These are phyloP conservation scores for Pachypsylla venusta DNA, from an alignment of 1,140 invertebrate genomes.

Conservation along the genomic window DNA sequence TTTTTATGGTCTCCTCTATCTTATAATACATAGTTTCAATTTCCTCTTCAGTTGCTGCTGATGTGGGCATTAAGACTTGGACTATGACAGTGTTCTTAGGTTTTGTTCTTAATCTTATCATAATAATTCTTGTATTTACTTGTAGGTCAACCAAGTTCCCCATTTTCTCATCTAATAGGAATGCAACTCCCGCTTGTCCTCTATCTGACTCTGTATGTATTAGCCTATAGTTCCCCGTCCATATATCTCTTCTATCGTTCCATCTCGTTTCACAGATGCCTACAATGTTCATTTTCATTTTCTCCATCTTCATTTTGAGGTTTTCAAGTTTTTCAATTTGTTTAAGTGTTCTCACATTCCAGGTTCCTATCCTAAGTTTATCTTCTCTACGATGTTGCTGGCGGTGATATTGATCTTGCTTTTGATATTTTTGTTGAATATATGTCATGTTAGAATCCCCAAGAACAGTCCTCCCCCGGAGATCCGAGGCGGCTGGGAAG, in stretches of 20 bases:
- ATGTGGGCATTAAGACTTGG: slow-evolving; percentile 14
- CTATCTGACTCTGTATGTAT: not conserved
- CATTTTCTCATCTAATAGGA: not conserved
- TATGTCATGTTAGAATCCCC: too few species aligned
- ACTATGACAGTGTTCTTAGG: slow-evolving; percentile 10
- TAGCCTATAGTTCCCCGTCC: not conserved
- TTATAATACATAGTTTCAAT: slow-evolving; percentile 14
- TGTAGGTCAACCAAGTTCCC: too few species aligned
- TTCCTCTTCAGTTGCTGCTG: slow-evolving; percentile 2
- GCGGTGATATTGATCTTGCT: too few species aligned
- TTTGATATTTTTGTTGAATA: too few species aligned
- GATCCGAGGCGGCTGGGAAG: too few species aligned
- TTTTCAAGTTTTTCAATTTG: slow-evolving; percentile 11
- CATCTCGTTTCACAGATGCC: slow-evolving; percentile 14
- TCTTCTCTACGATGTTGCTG: too few species aligned
- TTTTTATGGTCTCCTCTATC: not conserved
- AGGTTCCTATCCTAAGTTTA: slow-evolving; percentile 14
- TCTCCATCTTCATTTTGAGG: slow-evolving; percentile 12
- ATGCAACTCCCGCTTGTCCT: not conserved
- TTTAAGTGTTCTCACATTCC: slow-evolving; percentile 12
- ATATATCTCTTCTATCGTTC: not conserved
- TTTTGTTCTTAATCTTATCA: not conserved
- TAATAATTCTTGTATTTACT: not conserved
- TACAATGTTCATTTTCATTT: slow-evolving; percentile 14
- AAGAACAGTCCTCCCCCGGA: too few species aligned